Percentiles rank a stretch among this genome's conserved stretches.
These are phyloP conservation scores for Lateolabrax maculatus DNA, from an alignment of 2,797 vertebrate genomes.

Conservation along the genomic window DNA sequence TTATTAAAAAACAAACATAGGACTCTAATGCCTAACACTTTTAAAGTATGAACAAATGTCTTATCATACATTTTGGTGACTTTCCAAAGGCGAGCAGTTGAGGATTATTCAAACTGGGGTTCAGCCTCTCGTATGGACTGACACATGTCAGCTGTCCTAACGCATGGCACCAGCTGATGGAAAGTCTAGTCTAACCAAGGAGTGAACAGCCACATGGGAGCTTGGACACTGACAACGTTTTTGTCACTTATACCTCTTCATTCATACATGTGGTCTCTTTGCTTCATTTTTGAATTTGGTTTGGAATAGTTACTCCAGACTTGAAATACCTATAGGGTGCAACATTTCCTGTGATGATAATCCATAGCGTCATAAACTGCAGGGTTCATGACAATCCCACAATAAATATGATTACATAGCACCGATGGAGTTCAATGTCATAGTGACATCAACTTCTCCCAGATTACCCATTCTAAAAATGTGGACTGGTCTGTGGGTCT, in stretches of 20 bases:
- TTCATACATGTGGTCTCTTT: constrained; percentile 12
- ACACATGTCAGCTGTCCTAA: constrained; percentile 80
- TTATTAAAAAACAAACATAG: background rate
- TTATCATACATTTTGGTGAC: background rate
- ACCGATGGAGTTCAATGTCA: constrained; percentile 20
- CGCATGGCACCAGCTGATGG: constrained; percentile 81
- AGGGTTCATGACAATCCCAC: background rate
- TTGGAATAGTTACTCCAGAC: background rate
- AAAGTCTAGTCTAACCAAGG: constrained; percentile 72
- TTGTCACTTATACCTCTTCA: background rate
- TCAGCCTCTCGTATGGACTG: constrained; percentile 49
- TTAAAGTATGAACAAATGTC: background rate
- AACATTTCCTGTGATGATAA: constrained; percentile 2
- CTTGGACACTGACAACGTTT: constrained; percentile 24
- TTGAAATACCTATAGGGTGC: background rate
- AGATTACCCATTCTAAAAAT: constrained; percentile 42
- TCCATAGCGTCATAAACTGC: constrained; percentile 4
- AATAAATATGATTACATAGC: constrained; percentile 8
- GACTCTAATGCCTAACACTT: background rate
- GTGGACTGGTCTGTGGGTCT: constrained; percentile 31
- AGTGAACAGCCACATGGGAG: constrained; percentile 37
- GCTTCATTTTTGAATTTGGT: constrained; percentile 18
- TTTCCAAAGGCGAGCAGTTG: constrained; percentile 16
- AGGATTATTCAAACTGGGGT: constrained; percentile 42
- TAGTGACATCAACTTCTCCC: constrained; percentile 8